Evolutionary conservation across 92 coral and sea anemone species (phyloP), one percentile per base, ranked within the genome.

Genomic region (Porites divaricata): DNA sequence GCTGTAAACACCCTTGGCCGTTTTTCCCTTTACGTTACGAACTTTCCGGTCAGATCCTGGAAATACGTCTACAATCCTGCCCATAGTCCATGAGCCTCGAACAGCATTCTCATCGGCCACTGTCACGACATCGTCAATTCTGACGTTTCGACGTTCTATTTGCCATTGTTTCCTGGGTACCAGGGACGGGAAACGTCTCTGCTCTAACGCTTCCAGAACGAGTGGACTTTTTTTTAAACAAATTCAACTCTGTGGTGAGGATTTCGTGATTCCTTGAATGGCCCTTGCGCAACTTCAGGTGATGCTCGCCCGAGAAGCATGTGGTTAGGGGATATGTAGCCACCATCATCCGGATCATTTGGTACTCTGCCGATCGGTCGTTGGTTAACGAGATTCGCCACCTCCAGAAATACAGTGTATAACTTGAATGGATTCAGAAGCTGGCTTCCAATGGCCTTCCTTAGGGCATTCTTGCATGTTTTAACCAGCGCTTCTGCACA

Each of bases 301-400:
- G 85, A 67, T 21, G 88, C 73, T 23, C 85, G 85, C 7, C 88
- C 85, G 5, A 88, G 88, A 1, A 88, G 26, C 56, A 88, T 70
- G 50, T 88, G 77, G 22, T 87, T 64, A 28, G 90, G 87, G 56
- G 87, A 70, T 9, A 88, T 17, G 59, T 76, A 88, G 3, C 74
- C 6, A 19, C 85, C 49, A 7, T 26, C 50, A 24, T 67, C 50
- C 49, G 50, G 72, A n/a, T 67, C 49, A 16, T 67, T 24, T 13
- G 88, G 85, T 10, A 83, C 52, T 66, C 80, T n/a, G 4, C 92
- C 80, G n/a, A 83, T 83, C 3, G 87, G 90, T 20, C 87, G n/a
- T 63, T 72, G 81, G 65, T 83, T 83, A 20, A 83, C 77, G 6
- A 83, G 59, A 73, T 69, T 88, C 1, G 84, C 88, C 16, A 52